phyloP scores from a whole-genome alignment of 2,113 vertebrate species.

The Dolichallabes microphthalmus region DNA sequence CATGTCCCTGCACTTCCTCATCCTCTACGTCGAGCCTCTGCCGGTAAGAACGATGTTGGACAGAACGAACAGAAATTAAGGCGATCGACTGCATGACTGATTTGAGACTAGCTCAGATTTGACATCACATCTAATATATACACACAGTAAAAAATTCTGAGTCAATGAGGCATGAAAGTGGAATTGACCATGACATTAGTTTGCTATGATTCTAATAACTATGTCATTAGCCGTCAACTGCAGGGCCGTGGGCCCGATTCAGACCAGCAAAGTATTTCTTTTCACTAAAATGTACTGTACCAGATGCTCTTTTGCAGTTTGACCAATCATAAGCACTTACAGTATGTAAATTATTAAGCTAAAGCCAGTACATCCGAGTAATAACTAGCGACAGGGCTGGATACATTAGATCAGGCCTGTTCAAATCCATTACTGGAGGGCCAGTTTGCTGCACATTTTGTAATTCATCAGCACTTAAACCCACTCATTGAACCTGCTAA shows the following conservation, averaged over 20 bases:
- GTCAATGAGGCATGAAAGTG: neutral
- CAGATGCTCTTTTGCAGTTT: neutral
- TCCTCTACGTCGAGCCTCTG: conserved; percentile 96
- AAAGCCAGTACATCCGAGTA: neutral
- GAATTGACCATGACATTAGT: neutral
- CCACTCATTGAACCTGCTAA: too few species aligned
- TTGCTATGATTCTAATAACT: too few species aligned
- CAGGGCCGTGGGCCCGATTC: neutral
- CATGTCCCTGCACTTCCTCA: conserved; percentile 98
- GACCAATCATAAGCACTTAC: neutral
- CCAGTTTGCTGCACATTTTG: too few species aligned
- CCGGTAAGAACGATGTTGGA: conserved; percentile 77
- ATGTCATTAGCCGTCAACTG: neutral
- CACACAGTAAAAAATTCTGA: neutral
- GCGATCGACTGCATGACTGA: neutral
- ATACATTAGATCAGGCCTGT: neutral
- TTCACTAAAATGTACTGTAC: neutral
- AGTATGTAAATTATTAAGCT: neutral
- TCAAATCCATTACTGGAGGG: too few species aligned
- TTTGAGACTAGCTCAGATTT: neutral
- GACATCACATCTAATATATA: neutral
- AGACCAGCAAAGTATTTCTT: neutral
- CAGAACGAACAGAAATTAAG: neutral
- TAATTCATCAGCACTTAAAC: too few species aligned
- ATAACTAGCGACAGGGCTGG: neutral